Evolutionary conservation across 2,888 invertebrate species (phyloP).

Genomic region (Darwinula stevensoni): DNA sequence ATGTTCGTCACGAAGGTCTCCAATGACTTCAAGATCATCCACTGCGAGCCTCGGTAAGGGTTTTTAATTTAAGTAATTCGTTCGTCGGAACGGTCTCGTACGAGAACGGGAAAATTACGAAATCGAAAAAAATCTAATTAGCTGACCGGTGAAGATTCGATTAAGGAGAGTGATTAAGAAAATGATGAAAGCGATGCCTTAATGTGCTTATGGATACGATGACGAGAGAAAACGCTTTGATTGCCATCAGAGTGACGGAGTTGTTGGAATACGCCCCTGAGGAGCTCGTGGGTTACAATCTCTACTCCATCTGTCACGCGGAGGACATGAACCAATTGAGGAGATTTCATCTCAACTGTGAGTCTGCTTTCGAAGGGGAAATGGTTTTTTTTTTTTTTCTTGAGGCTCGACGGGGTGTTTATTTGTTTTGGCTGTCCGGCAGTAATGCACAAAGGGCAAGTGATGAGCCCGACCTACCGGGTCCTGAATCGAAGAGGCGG

Average conservation of each 20-base stretch:
- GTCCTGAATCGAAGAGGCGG: slow-evolving; percentile 88
- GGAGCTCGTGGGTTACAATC: slow-evolving; percentile 68
- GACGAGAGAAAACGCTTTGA: too few relatives aligned
- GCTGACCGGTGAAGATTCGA: too few relatives aligned
- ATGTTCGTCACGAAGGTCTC: slow-evolving; percentile 74
- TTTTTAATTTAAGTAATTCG: not conserved
- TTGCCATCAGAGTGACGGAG: slow-evolving; percentile 47
- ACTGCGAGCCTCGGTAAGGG: slow-evolving; percentile 74
- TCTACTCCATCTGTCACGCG: slow-evolving; percentile 80
- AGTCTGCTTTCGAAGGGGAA: slow-evolving; percentile 27
- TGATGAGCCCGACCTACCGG: slow-evolving; percentile 78
- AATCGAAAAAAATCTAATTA: too few relatives aligned
- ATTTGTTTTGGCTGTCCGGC: slow-evolving; percentile 11
- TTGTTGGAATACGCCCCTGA: slow-evolving; percentile 74
- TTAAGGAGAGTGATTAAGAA: too few relatives aligned
- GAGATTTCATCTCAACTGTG: slow-evolving; percentile 82
- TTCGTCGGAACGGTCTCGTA: too few relatives aligned
- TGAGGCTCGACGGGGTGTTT: too few relatives aligned
- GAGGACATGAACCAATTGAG: slow-evolving; percentile 78
- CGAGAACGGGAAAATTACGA: too few relatives aligned
- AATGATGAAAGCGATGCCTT: too few relatives aligned
- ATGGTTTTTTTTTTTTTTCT: too few relatives aligned
- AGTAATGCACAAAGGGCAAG: slow-evolving; percentile 92
- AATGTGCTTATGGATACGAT: too few relatives aligned
- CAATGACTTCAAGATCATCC: slow-evolving; percentile 84